Percentiles rank a stretch among this genome's conserved stretches.
phyloP scores from a whole-genome alignment of 2,797 vertebrate species.

The Danionella dracula region DNA sequence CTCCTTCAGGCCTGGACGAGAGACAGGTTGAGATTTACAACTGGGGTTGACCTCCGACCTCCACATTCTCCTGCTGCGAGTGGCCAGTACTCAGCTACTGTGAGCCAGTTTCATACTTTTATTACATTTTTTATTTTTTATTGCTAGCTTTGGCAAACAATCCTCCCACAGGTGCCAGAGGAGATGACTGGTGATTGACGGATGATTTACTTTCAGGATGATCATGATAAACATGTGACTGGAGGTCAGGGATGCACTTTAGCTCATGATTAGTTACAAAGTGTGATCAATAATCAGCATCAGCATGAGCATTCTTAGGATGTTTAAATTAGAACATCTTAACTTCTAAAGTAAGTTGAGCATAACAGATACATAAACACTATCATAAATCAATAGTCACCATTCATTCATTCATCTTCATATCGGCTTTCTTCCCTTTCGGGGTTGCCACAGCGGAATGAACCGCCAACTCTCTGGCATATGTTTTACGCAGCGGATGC shows the following conservation, averaged over 20 bases:
- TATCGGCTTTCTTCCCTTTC: too few species aligned
- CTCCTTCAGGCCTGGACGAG: constrained; percentile 52
- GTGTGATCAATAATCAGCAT: too few species aligned
- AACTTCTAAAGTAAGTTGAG: too few species aligned
- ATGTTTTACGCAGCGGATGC: too few species aligned
- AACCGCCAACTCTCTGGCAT: too few species aligned
- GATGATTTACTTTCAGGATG: constrained; percentile 11
- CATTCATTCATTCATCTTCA: too few species aligned
- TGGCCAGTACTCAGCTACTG: constrained; percentile 25
- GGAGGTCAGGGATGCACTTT: not conserved
- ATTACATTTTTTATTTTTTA: not conserved
- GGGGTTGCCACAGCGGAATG: too few species aligned
- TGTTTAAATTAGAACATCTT: too few species aligned
- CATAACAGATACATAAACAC: too few species aligned
- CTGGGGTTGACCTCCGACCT: constrained; percentile 34
- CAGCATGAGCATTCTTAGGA: too few species aligned
- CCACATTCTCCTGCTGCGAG: constrained; percentile 7
- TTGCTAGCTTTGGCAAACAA: constrained; percentile 3
- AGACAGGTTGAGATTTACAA: constrained; percentile 35
- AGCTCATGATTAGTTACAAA: too few species aligned
- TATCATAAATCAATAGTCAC: too few species aligned
- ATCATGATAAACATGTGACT: not conserved
- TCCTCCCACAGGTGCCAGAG: constrained; percentile 29
- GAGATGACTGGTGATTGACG: not conserved
- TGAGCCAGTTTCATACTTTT: not conserved